Evolutionary conservation across 2,797 vertebrate species (phyloP).

Genomic region (Holocentrus rufus): DNA sequence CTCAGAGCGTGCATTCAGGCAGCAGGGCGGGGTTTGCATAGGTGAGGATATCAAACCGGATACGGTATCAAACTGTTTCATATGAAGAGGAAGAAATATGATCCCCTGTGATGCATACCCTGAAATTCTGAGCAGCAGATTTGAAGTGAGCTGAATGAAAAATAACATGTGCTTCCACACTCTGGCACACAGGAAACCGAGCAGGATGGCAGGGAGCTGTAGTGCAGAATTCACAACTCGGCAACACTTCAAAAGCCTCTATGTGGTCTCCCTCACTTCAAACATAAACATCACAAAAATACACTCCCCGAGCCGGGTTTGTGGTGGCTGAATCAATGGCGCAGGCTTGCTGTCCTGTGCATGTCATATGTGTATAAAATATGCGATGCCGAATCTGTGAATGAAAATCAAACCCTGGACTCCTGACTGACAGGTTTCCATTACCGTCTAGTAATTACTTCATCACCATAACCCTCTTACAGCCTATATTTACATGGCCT

Average conservation of each 20-base stretch:
- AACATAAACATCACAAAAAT: conserved; percentile 56
- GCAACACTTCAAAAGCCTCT: conserved; percentile 49
- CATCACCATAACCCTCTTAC: conserved; percentile 21
- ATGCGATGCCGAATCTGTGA: conserved; percentile 3
- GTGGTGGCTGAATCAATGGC: conserved; percentile 26
- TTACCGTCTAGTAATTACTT: conserved; percentile 53
- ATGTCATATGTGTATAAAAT: conserved; percentile 47
- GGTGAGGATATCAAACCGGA: conserved; percentile 54
- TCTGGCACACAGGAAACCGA: conserved; percentile 26
- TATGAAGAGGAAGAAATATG: conserved; percentile 42
- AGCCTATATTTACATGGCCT: conserved; percentile 42
- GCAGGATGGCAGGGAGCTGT: background rate
- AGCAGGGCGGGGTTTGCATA: conserved; percentile 30
- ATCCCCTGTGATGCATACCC: conserved; percentile 31
- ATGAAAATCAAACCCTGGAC: conserved; percentile 19
- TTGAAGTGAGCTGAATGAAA: conserved; percentile 57
- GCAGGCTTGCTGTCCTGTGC: conserved; percentile 9
- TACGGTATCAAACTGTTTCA: conserved; percentile 45
- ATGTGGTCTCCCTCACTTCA: conserved; percentile 49
- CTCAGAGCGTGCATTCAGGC: conserved; percentile 10
- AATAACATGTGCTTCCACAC: conserved; percentile 47
- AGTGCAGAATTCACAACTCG: conserved; percentile 42
- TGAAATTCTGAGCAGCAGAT: conserved; percentile 46
- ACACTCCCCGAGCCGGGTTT: conserved; percentile 45
- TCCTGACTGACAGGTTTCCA: conserved; percentile 59